phyloP scores from a whole-genome alignment of 1,140 invertebrate genomes.

The Pseudoatta argentina region DNA sequence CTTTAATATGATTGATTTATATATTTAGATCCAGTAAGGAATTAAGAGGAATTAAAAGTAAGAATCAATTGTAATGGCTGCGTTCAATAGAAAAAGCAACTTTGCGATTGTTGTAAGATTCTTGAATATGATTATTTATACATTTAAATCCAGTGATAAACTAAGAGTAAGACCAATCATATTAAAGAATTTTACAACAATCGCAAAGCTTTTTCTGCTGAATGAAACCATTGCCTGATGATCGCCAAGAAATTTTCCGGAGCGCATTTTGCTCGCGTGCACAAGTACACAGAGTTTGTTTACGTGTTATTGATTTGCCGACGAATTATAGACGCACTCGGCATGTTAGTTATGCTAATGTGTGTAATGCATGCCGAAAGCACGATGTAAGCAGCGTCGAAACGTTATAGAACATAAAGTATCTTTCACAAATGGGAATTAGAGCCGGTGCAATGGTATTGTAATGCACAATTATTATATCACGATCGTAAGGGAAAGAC shows the following conservation, averaged over 20 bases:
- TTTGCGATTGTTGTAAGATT: too few relatives aligned
- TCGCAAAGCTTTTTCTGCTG: too few relatives aligned
- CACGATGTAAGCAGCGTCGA: background rate
- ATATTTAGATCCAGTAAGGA: too few relatives aligned
- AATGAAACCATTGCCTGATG: background rate
- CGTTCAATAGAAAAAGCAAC: too few relatives aligned
- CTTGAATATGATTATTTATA: too few relatives aligned
- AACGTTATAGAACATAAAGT: background rate
- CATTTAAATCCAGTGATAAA: too few relatives aligned
- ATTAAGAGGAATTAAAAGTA: too few relatives aligned
- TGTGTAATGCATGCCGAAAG: background rate
- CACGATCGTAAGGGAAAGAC: background rate
- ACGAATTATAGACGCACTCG: slow-evolving; percentile 37
- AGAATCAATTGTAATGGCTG: too few relatives aligned
- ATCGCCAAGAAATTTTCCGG: background rate
- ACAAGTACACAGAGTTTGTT: slow-evolving; percentile 18
- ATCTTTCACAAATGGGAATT: background rate
- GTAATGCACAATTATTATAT: slow-evolving; percentile 11
- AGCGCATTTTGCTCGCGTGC: background rate
- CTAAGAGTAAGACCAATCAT: too few relatives aligned
- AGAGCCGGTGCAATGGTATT: background rate
- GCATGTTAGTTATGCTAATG: slow-evolving; percentile 50
- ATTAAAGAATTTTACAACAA: too few relatives aligned
- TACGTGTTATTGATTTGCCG: slow-evolving; percentile 37
- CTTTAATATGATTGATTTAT: too few relatives aligned